A percentile compares a stretch with the other conserved stretches of the same genome.
Conservation (phyloP, 2,797 vertebrate species). For the Sitta carolinensis region DNA sequence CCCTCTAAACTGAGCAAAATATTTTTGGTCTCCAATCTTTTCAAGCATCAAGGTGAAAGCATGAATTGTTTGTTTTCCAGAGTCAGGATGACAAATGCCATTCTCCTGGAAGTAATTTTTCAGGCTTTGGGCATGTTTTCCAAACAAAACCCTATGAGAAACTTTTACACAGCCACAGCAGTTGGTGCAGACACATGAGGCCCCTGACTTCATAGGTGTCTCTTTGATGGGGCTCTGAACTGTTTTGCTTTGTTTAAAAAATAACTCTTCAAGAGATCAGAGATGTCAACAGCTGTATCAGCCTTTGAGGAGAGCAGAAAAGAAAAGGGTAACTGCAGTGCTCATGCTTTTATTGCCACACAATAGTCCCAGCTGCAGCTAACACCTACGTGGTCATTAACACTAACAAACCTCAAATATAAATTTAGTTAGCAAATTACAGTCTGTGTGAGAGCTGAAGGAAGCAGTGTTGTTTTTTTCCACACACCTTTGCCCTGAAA, state of each 20-base stretch:
- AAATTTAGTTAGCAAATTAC: not conserved
- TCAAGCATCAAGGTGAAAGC: not conserved
- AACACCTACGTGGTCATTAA: not conserved
- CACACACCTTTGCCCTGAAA: not conserved
- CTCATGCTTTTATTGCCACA: not conserved
- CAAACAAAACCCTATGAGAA: not conserved
- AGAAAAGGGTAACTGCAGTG: not conserved
- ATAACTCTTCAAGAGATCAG: not conserved
- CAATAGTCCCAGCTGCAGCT: not conserved
- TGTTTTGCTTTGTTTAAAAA: not conserved
- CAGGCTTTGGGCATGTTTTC: not conserved
- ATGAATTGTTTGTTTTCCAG: not conserved
- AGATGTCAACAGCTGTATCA: not conserved
- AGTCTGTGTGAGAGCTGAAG: not conserved
- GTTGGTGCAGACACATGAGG: not conserved
- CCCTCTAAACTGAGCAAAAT: not conserved
- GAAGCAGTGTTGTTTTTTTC: not conserved
- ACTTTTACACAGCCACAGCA: not conserved
- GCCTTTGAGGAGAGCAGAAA: not conserved
- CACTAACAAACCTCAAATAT: not conserved
- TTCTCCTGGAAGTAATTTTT: not conserved
- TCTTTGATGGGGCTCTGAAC: not conserved
- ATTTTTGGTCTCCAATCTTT: not conserved
- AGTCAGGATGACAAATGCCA: conserved; percentile 9
- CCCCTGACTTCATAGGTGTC: not conserved